These are phyloP conservation scores for Ips typographus DNA, from an alignment of 1,140 invertebrate genomes.

Conservation along the genomic window DNA sequence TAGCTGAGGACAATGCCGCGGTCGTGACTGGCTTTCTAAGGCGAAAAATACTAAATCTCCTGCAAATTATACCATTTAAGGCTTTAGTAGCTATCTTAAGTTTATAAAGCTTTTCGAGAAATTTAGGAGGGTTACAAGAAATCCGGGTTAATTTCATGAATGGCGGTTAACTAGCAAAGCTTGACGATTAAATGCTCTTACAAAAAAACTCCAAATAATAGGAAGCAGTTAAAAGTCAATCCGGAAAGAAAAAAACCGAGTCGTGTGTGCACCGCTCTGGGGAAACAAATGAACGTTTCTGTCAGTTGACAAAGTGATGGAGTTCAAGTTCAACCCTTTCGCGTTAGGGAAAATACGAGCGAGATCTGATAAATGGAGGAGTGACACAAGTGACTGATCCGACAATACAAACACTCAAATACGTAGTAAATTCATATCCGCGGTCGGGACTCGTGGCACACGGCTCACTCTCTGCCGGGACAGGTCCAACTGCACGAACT, in stretches of 20 bases:
- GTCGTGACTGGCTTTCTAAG: slow-evolving; percentile 8
- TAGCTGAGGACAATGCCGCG: slow-evolving; percentile 3
- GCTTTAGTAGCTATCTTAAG: not conserved
- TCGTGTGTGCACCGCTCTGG: slow-evolving; percentile 8
- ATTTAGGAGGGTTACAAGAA: too few relatives aligned
- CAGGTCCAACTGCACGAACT: slow-evolving; percentile 19
- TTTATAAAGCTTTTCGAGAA: too few relatives aligned
- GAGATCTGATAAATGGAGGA: slow-evolving; percentile 52
- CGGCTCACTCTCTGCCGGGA: slow-evolving; percentile 31
- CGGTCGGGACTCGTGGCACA: slow-evolving; percentile 35
- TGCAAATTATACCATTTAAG: slow-evolving; percentile 5
- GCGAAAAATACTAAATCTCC: slow-evolving; percentile 4
- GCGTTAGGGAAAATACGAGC: slow-evolving; percentile 35
- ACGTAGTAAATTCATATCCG: slow-evolving; percentile 52
- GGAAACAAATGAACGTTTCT: slow-evolving; percentile 29
- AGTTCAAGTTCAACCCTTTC: slow-evolving; percentile 38
- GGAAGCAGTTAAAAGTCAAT: slow-evolving; percentile 7
- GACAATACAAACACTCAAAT: slow-evolving; percentile 53
- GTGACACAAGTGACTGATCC: slow-evolving; percentile 51
- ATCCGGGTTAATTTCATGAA: too few relatives aligned
- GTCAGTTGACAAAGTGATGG: slow-evolving; percentile 34
- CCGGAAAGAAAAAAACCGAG: slow-evolving; percentile 1
- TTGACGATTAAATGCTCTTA: too few relatives aligned
- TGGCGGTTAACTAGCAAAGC: too few relatives aligned
- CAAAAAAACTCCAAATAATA: not conserved